Conservation (phyloP, 1,140 invertebrate genomes). For the Phymastichus coffea region DNA sequence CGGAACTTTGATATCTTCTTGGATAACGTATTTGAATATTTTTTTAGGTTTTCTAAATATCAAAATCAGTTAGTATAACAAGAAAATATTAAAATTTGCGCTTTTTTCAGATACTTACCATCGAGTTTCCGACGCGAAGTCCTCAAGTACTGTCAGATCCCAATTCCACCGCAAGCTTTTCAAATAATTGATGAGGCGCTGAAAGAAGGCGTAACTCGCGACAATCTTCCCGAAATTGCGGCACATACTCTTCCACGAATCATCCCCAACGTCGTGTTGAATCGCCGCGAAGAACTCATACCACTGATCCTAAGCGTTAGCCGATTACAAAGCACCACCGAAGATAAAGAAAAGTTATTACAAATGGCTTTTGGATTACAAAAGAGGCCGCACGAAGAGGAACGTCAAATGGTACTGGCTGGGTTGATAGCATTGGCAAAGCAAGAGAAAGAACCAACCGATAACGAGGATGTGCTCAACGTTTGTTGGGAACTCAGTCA, state of each 20-base stretch:
- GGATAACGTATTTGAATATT: too few relatives aligned
- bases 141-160: slow-evolving; percentile 50
- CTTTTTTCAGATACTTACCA: slow-evolving; percentile 51
- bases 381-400: slow-evolving; percentile 71
- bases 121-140: slow-evolving; percentile 60
- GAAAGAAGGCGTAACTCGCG: slow-evolving; percentile 46
- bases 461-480: slow-evolving; percentile 71
- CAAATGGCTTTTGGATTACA: slow-evolving; percentile 75
- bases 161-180: slow-evolving; percentile 40
- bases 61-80: too few relatives aligned
- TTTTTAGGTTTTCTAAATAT: too few relatives aligned
- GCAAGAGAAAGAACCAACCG: slow-evolving; percentile 56
- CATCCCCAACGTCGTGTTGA: slow-evolving; percentile 69
- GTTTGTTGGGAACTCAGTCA: slow-evolving; percentile 78
- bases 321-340: slow-evolving; percentile 62
- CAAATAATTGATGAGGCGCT: slow-evolving; percentile 50
- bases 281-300: slow-evolving; percentile 74
- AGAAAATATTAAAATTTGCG: too few relatives aligned
- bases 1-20: too few relatives aligned
- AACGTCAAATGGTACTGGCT: slow-evolving; percentile 68
- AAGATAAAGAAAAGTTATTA: slow-evolving; percentile 67
- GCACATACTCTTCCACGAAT: slow-evolving; percentile 62
- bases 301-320: slow-evolving; percentile 69
- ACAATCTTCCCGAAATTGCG: slow-evolving; percentile 53
- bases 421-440: slow-evolving; percentile 66